A percentile compares a stretch with the other conserved stretches of the same genome.
Evolutionary conservation across 2,888 invertebrate genomes (phyloP).

Genomic region (Holacanthella duospinosa): DNA sequence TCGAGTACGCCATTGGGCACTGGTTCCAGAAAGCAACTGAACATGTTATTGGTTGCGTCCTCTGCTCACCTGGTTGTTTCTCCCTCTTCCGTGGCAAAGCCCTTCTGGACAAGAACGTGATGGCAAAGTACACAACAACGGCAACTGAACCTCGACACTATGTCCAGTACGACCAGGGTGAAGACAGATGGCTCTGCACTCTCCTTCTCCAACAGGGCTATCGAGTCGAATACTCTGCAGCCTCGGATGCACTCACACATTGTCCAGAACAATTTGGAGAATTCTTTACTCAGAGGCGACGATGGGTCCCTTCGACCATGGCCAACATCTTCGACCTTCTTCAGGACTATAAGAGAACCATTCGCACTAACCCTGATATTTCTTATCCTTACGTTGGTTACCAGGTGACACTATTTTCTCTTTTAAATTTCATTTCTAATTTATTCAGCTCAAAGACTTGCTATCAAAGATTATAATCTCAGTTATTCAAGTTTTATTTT

Average conservation of each 20-base stretch:
- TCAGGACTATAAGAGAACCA: conserved; percentile 43
- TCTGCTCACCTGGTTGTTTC: conserved; percentile 51
- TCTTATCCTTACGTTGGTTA: conserved; percentile 42
- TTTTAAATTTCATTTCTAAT: too few relatives aligned
- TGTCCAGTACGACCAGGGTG: conserved; percentile 55
- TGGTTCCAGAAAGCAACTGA: conserved; percentile 51
- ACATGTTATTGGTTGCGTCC: conserved; percentile 48
- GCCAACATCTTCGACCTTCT: conserved; percentile 50
- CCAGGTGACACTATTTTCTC: too few relatives aligned
- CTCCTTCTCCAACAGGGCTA: conserved; percentile 47
- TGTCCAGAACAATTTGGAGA: conserved; percentile 49
- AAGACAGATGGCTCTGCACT: conserved; percentile 49
- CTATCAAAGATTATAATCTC: too few relatives aligned
- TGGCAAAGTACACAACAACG: conserved; percentile 48
- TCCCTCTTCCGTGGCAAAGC: conserved; percentile 48
- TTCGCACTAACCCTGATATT: conserved; percentile 47
- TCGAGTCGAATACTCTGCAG: conserved; percentile 44
- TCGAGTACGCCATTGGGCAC: conserved; percentile 49
- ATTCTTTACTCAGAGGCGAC: conserved; percentile 49
- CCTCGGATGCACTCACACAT: conserved; percentile 42
- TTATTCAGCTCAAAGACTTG: too few relatives aligned
- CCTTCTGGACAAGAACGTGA: conserved; percentile 49
- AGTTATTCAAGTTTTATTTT: neutral
- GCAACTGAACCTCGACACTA: conserved; percentile 80
- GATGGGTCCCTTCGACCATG: conserved; percentile 52